phyloP scores from a whole-genome alignment of 2,113 vertebrate species.

The Dicentrarchus labrax region DNA sequence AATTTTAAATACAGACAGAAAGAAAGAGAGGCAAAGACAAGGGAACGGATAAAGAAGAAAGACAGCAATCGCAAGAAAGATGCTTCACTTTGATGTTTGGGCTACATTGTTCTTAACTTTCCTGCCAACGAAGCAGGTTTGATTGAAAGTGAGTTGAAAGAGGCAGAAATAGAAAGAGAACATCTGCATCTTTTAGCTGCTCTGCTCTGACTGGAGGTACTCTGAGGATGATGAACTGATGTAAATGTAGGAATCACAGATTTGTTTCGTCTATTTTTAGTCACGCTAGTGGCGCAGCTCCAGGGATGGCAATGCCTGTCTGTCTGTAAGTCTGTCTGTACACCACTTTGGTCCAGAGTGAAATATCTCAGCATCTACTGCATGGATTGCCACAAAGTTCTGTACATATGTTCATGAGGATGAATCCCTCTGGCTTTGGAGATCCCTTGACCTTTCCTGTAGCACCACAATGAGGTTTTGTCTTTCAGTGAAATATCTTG shows the following conservation, averaged over 20 bases:
- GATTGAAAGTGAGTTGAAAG: background rate
- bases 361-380: background rate
- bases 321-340: background rate
- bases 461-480: background rate
- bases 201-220: background rate
- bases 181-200: conserved; percentile 34
- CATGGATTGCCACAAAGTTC: background rate
- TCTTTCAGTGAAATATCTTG: background rate
- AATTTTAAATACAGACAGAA: background rate
- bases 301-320: background rate
- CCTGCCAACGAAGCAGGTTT: conserved; percentile 35
- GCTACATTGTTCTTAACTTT: conserved; percentile 21
- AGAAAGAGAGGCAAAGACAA: background rate
- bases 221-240: conserved; percentile 30
- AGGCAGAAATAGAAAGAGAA: background rate
- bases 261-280: conserved; percentile 16
- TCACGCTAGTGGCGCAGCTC: background rate
- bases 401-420: background rate
- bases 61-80: background rate
- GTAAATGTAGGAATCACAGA: background rate
- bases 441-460: background rate
- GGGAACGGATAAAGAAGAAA: background rate
- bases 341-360: background rate
- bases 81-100: conserved; percentile 3
- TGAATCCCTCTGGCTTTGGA: background rate